A percentile compares a stretch with the other conserved stretches of the same genome.
Evolutionary conservation across 2,113 vertebrate genomes (phyloP).

Genomic region (Callocephalon fimbriatum): DNA sequence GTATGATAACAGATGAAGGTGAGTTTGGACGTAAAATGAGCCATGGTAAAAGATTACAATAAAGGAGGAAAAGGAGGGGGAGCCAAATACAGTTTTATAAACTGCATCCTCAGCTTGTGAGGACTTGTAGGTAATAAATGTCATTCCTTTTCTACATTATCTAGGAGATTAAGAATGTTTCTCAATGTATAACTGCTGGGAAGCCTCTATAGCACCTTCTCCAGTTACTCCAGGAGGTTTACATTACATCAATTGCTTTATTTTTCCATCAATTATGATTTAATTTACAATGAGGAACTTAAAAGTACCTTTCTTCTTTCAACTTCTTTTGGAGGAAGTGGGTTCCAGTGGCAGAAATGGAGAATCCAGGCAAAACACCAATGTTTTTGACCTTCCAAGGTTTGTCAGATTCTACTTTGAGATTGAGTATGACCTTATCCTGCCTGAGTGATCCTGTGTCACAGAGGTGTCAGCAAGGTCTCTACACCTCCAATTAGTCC

Average conservation of each 20-base stretch:
- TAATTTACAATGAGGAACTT: constrained; percentile 41
- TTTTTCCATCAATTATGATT: constrained; percentile 47
- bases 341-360: neutral
- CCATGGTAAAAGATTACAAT: constrained; percentile 17
- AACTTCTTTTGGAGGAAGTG: neutral
- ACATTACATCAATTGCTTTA: constrained; percentile 43
- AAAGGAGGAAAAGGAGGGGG: neutral
- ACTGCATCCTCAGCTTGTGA: constrained; percentile 43
- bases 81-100: neutral
- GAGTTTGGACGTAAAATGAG: constrained; percentile 32
- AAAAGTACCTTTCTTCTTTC: constrained; percentile 35
- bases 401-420: neutral
- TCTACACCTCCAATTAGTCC: neutral
- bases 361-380: neutral
- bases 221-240: constrained; percentile 51
- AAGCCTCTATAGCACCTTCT: constrained; percentile 58
- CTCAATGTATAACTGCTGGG: constrained; percentile 40
- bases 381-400: neutral
- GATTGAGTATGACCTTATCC: neutral
- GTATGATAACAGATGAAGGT: constrained; percentile 47
- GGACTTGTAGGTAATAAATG: constrained; percentile 50
- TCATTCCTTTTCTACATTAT: constrained; percentile 40
- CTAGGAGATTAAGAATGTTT: constrained; percentile 59
- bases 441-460: neutral
- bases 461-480: neutral